Evolutionary conservation across 2,113 vertebrate genomes (phyloP).

Genomic region (Scopus umbretta): DNA sequence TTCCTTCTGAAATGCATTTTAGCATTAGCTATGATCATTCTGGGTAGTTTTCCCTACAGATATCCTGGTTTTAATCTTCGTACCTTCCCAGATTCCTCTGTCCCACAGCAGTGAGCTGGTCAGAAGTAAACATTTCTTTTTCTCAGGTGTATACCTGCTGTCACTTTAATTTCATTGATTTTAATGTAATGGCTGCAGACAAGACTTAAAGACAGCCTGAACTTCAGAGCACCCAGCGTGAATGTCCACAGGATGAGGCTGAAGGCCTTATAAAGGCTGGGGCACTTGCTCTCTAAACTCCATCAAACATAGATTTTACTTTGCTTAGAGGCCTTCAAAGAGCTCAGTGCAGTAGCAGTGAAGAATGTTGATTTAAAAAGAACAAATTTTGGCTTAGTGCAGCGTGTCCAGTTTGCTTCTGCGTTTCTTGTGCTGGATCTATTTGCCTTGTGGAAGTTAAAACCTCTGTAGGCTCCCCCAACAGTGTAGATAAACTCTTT

Average conservation of each 20-base stretch:
- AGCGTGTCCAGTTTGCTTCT: background rate
- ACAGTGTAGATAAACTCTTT: background rate
- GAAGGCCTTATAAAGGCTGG: background rate
- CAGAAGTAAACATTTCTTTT: background rate
- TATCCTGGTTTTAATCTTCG: background rate
- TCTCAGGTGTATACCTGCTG: background rate
- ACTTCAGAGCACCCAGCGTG: background rate
- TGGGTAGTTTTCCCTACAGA: background rate
- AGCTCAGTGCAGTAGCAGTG: background rate
- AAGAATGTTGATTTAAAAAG: background rate
- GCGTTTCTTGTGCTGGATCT: background rate
- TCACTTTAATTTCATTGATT: background rate
- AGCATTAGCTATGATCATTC: background rate
- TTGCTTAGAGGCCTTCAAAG: background rate
- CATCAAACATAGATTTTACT: background rate
- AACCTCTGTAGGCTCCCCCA: background rate
- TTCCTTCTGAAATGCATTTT: background rate
- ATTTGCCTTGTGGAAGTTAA: background rate
- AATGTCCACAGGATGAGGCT: background rate
- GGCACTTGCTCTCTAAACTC: background rate
- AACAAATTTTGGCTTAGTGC: background rate
- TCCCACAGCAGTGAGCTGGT: background rate
- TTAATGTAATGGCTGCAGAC: background rate
- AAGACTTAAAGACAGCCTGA: background rate
- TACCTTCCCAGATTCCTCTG: background rate